These are phyloP conservation scores for Harpalus rufipes DNA, from an alignment of 2,888 invertebrate genomes.

Conservation along the genomic window DNA sequence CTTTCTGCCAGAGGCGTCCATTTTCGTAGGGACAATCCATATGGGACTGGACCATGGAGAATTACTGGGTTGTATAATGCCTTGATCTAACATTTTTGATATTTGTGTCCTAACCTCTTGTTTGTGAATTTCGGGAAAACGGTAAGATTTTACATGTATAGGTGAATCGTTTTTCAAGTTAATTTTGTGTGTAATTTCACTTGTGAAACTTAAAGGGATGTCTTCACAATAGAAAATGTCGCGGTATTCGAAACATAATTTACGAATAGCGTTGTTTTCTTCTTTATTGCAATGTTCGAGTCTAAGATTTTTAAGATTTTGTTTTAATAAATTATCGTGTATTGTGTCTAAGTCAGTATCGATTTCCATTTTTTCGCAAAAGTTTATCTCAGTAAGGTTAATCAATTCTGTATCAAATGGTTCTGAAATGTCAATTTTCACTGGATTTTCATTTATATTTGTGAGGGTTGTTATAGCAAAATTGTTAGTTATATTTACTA, in stretches of 20 bases:
- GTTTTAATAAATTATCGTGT: slow-evolving; percentile 51
- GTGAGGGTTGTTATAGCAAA: slow-evolving; percentile 16
- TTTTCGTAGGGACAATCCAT: not conserved
- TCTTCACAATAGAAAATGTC: not conserved
- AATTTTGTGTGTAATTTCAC: not conserved
- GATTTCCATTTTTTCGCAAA: slow-evolving; percentile 44
- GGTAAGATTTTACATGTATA: not conserved
- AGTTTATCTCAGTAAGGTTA: slow-evolving; percentile 28
- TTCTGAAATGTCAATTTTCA: slow-evolving; percentile 5
- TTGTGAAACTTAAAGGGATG: not conserved
- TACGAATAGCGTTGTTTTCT: slow-evolving; percentile 31
- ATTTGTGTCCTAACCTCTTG: slow-evolving; percentile 20
- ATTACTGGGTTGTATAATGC: slow-evolving; percentile 8
- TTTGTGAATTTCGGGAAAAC: slow-evolving; percentile 9
- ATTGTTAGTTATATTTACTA: slow-evolving; percentile 55
- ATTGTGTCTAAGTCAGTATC: not conserved
- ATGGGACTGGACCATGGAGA: not conserved
- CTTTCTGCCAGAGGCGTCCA: not conserved
- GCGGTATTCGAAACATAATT: slow-evolving; percentile 37
- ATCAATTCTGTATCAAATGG: slow-evolving; percentile 42
- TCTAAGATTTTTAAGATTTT: slow-evolving; percentile 53
- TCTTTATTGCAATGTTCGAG: slow-evolving; percentile 54
- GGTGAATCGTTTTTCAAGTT: slow-evolving; percentile 4
- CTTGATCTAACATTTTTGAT: slow-evolving; percentile 33
- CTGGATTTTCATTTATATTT: slow-evolving; percentile 13